phyloP scores from a whole-genome alignment of 2,888 invertebrate species.

The Epsilonema sp. region DNA sequence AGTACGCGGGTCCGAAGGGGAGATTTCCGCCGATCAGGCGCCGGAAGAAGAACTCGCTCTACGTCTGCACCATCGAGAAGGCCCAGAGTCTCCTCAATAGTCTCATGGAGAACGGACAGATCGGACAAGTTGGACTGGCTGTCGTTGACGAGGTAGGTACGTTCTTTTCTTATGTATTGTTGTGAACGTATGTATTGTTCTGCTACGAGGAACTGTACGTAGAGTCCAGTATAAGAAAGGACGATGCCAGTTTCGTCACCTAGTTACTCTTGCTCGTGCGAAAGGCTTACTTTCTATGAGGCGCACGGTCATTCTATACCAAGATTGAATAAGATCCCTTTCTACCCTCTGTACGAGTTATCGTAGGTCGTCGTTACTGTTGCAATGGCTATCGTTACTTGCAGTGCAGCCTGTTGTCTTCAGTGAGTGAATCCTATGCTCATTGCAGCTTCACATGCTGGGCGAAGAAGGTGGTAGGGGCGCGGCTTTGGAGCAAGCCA shows the following conservation, averaged over 20 bases:
- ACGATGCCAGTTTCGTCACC: no score
- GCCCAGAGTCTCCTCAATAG: slow-evolving; percentile 57
- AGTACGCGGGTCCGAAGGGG: slow-evolving; percentile 81
- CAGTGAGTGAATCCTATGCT: no score
- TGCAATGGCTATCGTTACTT: slow-evolving; percentile 6
- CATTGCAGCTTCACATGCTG: slow-evolving; percentile 49
- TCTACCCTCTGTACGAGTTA: no score
- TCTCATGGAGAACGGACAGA: slow-evolving; percentile 51
- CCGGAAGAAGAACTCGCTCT: slow-evolving; percentile 53
- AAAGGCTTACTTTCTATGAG: no score
- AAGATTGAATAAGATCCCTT: no score
- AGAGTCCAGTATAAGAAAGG: no score
- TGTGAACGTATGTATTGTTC: no score
- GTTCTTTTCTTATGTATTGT: no score
- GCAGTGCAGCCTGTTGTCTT: neutral
- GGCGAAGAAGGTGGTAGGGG: slow-evolving; percentile 60
- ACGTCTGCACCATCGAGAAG: slow-evolving; percentile 84
- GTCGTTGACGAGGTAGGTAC: slow-evolving; percentile 54
- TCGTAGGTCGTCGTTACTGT: no score
- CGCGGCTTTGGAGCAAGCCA: slow-evolving; percentile 55
- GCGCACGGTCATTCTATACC: no score
- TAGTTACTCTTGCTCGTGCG: no score
- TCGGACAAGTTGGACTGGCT: slow-evolving; percentile 54
- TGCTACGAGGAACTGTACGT: no score
- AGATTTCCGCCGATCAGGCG: slow-evolving; percentile 57